These are phyloP conservation scores for Sceliomorpha sp. DNA, from an alignment of 2,888 invertebrate genomes.

Conservation along the genomic window DNA sequence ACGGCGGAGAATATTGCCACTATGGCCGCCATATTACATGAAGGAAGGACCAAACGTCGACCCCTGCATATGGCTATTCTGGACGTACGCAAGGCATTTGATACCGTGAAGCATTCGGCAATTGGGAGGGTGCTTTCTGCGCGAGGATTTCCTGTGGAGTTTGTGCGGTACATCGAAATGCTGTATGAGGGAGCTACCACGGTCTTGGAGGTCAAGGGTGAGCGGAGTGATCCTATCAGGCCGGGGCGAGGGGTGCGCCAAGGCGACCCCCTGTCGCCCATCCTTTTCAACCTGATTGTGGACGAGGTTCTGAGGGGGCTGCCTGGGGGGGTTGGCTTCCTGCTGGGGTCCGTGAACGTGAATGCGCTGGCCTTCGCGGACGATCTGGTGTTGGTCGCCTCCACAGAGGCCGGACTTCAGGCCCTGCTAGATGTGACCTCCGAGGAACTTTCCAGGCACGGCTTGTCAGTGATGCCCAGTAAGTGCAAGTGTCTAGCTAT, in stretches of 20 bases:
- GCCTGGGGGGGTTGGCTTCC: constrained; percentile 46
- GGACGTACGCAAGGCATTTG: constrained; percentile 56
- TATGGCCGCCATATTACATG: constrained; percentile 1
- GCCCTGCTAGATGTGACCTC: constrained; percentile 57
- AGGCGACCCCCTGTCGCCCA: constrained; percentile 49
- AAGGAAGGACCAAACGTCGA: not conserved
- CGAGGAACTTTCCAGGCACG: constrained; percentile 31
- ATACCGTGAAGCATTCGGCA: constrained; percentile 42
- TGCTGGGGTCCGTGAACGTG: not conserved
- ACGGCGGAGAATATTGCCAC: constrained; percentile 43
- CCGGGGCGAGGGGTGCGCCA: constrained; percentile 69
- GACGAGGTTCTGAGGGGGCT: constrained; percentile 20
- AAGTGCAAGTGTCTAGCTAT: not conserved
- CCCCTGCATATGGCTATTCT: constrained; percentile 35
- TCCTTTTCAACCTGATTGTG: constrained; percentile 42
- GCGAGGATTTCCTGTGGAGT: not conserved
- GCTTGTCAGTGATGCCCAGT: constrained; percentile 22
- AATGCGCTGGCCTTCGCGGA: constrained; percentile 39
- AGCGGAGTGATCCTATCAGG: not conserved
- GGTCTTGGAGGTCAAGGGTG: constrained; percentile 71
- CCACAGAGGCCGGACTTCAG: constrained; percentile 61
- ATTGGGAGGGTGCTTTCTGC: not conserved
- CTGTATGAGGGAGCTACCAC: constrained; percentile 60
- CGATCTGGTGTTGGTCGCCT: constrained; percentile 33
- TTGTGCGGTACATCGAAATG: constrained; percentile 10